phyloP scores from a whole-genome alignment of 2,113 vertebrate species.

The Rhineura floridana region DNA sequence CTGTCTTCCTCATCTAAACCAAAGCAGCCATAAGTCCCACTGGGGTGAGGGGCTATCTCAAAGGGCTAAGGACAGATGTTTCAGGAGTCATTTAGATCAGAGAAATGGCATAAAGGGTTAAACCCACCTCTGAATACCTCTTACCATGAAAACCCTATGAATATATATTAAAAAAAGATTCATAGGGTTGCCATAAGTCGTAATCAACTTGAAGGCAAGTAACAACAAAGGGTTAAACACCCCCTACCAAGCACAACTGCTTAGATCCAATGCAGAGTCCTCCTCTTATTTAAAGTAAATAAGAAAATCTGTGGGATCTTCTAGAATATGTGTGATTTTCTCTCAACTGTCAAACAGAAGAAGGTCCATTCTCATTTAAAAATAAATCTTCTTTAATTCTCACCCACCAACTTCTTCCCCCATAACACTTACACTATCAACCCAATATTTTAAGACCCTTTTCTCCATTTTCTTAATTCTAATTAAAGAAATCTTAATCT shows the following conservation, averaged over 20 bases:
- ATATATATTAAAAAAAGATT: too few species aligned
- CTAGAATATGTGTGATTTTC: not conserved
- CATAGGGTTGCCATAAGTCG: too few species aligned
- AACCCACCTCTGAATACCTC: too few species aligned
- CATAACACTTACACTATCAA: slow-evolving; percentile 51
- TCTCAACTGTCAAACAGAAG: not conserved
- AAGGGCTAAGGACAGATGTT: not conserved
- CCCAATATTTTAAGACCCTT: slow-evolving; percentile 71
- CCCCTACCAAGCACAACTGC: not conserved
- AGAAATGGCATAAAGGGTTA: not conserved
- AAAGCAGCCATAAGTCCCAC: not conserved
- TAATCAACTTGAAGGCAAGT: too few species aligned
- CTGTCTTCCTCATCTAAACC: too few species aligned
- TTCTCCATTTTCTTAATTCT: slow-evolving; percentile 86
- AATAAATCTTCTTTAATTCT: not conserved
- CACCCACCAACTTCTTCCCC: slow-evolving; percentile 41
- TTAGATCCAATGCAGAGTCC: not conserved
- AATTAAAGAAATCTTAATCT: slow-evolving; percentile 89
- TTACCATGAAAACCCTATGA: too few species aligned
- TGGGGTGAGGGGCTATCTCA: not conserved
- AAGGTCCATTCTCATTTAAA: not conserved
- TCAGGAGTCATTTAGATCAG: not conserved
- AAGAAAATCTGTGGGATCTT: not conserved
- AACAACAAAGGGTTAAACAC: not conserved
- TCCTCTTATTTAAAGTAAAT: not conserved